A percentile compares a stretch with the other conserved stretches of the same genome.
Evolutionary conservation across 2,797 vertebrate species (phyloP).

Genomic region (Sylvia borin): DNA sequence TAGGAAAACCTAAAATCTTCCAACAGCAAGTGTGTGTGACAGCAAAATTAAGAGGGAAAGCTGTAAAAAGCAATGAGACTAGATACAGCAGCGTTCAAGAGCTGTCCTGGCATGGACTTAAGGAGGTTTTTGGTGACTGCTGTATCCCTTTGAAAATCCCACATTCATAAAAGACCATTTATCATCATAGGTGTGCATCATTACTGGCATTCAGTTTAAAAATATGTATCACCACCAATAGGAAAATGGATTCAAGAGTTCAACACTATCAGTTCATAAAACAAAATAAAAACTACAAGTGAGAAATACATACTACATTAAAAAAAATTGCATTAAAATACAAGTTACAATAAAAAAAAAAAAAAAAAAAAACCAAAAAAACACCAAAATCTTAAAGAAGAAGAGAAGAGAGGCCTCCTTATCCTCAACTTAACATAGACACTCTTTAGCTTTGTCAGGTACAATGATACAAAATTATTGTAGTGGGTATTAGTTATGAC

Average conservation of each 20-base stretch:
- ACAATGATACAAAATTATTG: neutral
- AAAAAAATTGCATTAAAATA: no score
- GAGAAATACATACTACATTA: neutral
- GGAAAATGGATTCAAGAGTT: neutral
- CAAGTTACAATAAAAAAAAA: no score
- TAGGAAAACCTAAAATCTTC: neutral
- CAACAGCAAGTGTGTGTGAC: neutral
- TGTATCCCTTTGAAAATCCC: neutral
- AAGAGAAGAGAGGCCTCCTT: neutral
- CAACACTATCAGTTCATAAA: neutral
- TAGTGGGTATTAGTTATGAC: neutral
- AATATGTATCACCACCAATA: accelerated
- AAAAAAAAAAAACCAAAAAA: no score
- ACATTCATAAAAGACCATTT: neutral
- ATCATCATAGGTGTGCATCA: neutral
- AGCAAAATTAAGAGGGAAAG: neutral
- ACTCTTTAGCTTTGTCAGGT: neutral
- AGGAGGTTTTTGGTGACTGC: neutral
- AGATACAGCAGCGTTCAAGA: neutral
- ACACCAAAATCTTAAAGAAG: neutral
- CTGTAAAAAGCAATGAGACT: neutral
- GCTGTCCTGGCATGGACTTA: neutral
- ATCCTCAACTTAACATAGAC: neutral
- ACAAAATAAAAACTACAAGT: neutral
- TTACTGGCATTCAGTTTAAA: neutral